Conservation (phyloP, 2,113 vertebrate genomes). For the Okapia johnstoni region DNA sequence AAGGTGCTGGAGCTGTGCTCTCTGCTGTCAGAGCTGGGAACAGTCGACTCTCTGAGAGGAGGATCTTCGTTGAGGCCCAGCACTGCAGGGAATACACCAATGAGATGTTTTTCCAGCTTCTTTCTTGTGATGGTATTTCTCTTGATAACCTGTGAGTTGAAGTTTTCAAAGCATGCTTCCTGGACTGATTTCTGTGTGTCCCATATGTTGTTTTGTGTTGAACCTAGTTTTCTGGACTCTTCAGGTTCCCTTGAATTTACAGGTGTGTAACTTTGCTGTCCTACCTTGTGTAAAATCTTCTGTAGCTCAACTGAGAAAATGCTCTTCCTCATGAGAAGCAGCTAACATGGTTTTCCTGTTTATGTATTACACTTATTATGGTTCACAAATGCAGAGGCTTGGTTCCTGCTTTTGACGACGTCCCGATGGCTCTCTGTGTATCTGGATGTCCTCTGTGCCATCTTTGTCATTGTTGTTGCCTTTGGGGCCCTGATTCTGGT, state of each 20-base stretch:
- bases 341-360: not conserved
- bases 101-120: not conserved
- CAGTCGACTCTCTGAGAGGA: not conserved
- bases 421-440: constrained; percentile 96
- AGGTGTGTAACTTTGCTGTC: not conserved
- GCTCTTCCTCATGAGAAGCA: not conserved
- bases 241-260: not conserved
- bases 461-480: constrained; percentile 89
- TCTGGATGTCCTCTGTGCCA: constrained; percentile 92
- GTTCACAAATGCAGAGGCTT: constrained; percentile 85
- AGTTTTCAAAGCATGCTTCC: not conserved
- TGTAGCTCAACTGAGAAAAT: not conserved
- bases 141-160: fast-evolving
- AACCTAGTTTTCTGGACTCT: not conserved
- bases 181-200: not conserved
- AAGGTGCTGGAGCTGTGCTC: not conserved
- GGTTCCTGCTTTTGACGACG: constrained; percentile 95
- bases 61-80: not conserved
- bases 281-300: not conserved
- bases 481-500: constrained; percentile 90
- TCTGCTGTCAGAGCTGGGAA: not conserved
- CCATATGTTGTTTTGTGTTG: not conserved
- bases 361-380: not conserved
- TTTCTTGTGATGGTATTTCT: not conserved
- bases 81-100: not conserved